Percentiles rank a stretch among this genome's conserved stretches.
These are phyloP conservation scores for Lycophotia porphyrea DNA, from an alignment of 2,888 invertebrate species.

Conservation along the genomic window DNA sequence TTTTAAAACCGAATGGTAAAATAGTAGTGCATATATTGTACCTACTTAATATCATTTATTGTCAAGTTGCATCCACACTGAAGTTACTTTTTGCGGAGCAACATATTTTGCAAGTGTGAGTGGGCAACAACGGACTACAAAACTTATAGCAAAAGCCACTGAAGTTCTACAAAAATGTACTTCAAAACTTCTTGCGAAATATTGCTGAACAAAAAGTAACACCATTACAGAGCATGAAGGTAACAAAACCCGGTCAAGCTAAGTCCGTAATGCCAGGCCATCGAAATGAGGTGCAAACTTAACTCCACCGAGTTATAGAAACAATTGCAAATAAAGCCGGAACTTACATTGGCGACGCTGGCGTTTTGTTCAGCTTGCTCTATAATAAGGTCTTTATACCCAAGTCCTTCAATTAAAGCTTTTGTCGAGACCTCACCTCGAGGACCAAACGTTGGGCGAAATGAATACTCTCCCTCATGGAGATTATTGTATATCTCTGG, in stretches of 20 bases:
- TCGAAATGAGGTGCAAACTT: no score
- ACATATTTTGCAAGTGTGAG: not conserved
- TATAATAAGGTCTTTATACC: conserved; percentile 56
- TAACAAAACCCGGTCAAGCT: not conserved
- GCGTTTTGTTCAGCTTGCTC: conserved; percentile 40
- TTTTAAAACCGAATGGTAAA: not conserved
- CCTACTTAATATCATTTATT: not conserved
- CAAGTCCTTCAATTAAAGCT: conserved; percentile 89
- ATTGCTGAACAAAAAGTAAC: not conserved
- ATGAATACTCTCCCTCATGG: conserved; percentile 83
- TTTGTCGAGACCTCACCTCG: conserved; percentile 90
- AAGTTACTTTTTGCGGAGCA: not conserved
- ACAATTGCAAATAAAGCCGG: not conserved
- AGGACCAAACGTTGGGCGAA: conserved; percentile 89
- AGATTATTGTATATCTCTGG: conserved; percentile 86
- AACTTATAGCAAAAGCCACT: not conserved
- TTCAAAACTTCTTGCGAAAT: not conserved
- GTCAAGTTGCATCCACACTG: not conserved
- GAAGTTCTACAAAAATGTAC: not conserved
- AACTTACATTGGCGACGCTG: conserved; percentile 64
- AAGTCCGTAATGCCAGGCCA: no score
- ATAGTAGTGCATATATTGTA: not conserved
- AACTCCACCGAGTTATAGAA: not conserved
- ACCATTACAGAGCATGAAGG: not conserved
- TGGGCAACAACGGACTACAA: not conserved